Evolutionary conservation across 1,140 invertebrate species (phyloP).

Genomic region (Marisa cornuarietis): DNA sequence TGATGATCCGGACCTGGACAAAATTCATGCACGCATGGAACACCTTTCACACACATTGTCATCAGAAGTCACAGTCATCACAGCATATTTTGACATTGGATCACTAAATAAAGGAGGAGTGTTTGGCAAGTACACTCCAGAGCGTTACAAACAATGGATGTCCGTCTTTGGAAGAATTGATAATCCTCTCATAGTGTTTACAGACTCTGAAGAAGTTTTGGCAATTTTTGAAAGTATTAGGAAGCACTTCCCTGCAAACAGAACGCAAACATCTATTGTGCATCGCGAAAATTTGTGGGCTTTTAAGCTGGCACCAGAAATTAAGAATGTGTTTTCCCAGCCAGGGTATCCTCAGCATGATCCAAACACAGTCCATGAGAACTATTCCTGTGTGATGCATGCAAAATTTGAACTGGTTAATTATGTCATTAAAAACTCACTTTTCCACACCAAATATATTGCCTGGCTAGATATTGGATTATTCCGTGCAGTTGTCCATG

Average conservation of each 20-base stretch:
- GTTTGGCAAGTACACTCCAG: constrained; percentile 32
- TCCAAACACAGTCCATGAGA: constrained; percentile 54
- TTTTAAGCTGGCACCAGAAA: constrained; percentile 43
- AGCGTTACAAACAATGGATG: constrained; percentile 49
- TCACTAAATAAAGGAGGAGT: constrained; percentile 40
- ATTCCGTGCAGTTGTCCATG: constrained; percentile 45
- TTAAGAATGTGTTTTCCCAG: constrained; percentile 45
- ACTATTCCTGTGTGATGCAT: constrained; percentile 59
- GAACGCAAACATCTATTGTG: constrained; percentile 40
- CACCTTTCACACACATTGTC: constrained; percentile 2
- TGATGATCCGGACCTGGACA: constrained; percentile 19
- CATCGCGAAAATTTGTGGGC: constrained; percentile 49
- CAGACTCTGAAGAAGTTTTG: constrained; percentile 38
- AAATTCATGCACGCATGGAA: constrained; percentile 27
- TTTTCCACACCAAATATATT: constrained; percentile 49
- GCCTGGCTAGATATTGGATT: constrained; percentile 60
- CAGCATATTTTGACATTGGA: constrained; percentile 51
- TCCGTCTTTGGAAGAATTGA: constrained; percentile 39
- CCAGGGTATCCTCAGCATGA: constrained; percentile 48
- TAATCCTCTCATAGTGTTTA: constrained; percentile 48
- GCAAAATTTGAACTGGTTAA: constrained; percentile 56
- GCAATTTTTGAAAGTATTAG: constrained; percentile 28
- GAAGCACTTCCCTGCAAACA: constrained; percentile 28
- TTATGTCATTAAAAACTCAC: constrained; percentile 43
- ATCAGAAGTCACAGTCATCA: constrained; percentile 47